phyloP scores from a whole-genome alignment of 64 coral and sea anemone genomes.

The Dendrophyllia cribrosa region DNA sequence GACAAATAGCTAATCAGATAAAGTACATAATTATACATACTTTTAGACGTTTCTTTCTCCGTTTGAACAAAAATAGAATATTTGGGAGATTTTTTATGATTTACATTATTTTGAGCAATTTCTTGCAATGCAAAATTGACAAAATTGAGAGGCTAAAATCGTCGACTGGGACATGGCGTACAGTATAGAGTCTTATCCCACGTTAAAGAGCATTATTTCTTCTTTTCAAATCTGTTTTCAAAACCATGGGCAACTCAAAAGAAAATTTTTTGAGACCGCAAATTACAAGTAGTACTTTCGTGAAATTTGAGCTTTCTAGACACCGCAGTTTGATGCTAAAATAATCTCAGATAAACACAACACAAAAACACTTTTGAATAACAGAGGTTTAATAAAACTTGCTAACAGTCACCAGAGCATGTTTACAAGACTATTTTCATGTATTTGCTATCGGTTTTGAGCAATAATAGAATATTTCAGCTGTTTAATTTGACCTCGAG shows the following conservation, averaged over 20 bases:
- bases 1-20: background rate
- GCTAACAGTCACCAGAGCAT: background rate
- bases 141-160: slow-evolving; percentile 4
- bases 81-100: background rate
- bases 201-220: too few species aligned
- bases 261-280: background rate
- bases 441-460: too few species aligned
- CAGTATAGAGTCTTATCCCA: too few species aligned
- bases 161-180: background rate
- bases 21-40: background rate
- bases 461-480: too few species aligned
- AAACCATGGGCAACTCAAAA: background rate
- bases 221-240: too few species aligned
- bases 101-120: background rate
- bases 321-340: background rate
- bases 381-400: background rate
- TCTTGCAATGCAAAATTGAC: background rate
- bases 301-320: background rate
- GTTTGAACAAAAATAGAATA: background rate
- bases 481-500: too few species aligned
- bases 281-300: background rate
- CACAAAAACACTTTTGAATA: background rate
- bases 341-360: background rate
- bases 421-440: background rate
- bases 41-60: background rate